phyloP scores from a whole-genome alignment of 2,113 vertebrate species.

The Lycaon pictus region DNA sequence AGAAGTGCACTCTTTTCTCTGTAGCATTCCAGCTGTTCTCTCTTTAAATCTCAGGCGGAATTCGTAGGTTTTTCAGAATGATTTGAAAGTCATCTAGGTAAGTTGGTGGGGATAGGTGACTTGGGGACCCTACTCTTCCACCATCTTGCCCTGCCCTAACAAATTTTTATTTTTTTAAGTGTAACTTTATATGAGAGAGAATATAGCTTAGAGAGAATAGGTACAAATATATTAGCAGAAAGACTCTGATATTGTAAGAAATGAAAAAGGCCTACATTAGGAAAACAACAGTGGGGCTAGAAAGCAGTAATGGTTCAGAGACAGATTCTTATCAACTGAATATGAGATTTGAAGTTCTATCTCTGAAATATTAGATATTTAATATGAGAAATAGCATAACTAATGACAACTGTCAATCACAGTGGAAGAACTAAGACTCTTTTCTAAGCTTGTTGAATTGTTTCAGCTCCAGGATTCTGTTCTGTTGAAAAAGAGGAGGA shows the following conservation, averaged over 20 bases:
- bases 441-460: neutral
- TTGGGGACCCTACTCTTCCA: no score
- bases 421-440: neutral
- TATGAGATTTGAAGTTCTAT: neutral
- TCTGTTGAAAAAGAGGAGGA: neutral
- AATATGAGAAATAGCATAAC: neutral
- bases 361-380: neutral
- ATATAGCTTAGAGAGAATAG: neutral
- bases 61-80: no score
- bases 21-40: no score
- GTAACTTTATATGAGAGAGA: neutral
- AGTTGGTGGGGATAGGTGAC: no score
- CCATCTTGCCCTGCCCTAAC: no score
- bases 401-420: neutral
- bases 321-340: neutral
- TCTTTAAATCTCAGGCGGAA: no score
- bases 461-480: neutral
- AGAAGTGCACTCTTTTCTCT: no score
- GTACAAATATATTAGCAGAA: neutral
- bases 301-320: neutral
- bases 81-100: no score
- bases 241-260: neutral
- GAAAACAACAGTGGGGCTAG: neutral
- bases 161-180: slow-evolving; percentile 1
- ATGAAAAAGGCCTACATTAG: neutral